Evolutionary conservation across 2,797 vertebrate species (phyloP), one percentile per base, ranked within the genome.

Genomic region (Graptemys geographica): DNA sequence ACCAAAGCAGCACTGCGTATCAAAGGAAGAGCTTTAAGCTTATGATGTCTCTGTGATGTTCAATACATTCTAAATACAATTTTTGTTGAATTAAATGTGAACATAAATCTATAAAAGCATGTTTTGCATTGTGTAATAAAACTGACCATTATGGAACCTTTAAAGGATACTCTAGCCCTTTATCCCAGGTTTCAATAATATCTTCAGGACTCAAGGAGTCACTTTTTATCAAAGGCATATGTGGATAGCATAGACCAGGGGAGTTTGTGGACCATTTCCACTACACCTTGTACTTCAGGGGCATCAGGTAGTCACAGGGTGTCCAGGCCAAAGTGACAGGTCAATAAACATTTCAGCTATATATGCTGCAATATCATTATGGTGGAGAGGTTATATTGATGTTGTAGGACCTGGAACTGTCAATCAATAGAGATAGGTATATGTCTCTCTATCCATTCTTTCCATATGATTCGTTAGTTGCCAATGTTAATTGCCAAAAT

Each of bases 121-220:
- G 4, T 53, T 89, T 90, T 52, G 9, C 51, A 1, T 55, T 41
- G 2, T 41, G 10, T 12, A 25, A 3, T 1, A 0, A 1, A 41
- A 28, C 11, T 59, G 57, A 13, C 28, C 57, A 15, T 49, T 37
- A 31, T 57, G 6, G 37, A 86, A 78, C 1, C 19, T 53, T 95
- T 84, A 62, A 11, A 80, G 11, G 3, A 21, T 79, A 3, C 1
- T 52, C 3, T 2, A 28, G 11, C 37, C 31, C 11, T 59, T 59
- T 59, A 59, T 59, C 57, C 28, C 28, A 31, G 28, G 57, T 59
- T 59, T 59, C 28, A 59, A 15, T 59, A 59, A 59, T 59, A 59
- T 59, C 28, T 31, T 15, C 18, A 65, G 5, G 13, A 80, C 57
- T 56, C 25, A 56, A 27, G 55, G 25, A 27, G 25, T 56, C 18